Conservation (phyloP, 2,797 vertebrate species). For the Halcyon chelicuti region DNA sequence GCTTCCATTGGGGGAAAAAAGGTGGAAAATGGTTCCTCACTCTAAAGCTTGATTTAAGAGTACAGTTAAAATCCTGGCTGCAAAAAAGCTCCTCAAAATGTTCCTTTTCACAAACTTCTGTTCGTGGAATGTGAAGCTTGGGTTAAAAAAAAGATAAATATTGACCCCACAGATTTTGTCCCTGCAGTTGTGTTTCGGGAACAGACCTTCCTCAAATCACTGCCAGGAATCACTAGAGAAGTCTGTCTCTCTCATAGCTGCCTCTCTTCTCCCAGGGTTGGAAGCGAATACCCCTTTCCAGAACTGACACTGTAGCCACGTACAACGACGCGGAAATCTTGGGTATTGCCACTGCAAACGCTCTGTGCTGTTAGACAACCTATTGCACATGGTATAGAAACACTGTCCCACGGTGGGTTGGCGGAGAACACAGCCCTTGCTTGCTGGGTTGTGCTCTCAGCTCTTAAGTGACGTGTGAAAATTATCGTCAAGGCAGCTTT, state of each 20-base stretch:
- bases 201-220: background rate
- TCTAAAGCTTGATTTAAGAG: background rate
- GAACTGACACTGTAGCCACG: background rate
- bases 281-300: background rate
- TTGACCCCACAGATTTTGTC: background rate
- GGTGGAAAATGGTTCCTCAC: background rate
- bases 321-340: background rate
- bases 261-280: background rate
- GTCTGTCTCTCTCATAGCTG: background rate
- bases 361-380: background rate
- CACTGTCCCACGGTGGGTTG: background rate
- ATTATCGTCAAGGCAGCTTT: background rate
- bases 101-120: background rate
- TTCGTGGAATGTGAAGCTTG: background rate
- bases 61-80: background rate
- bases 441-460: background rate
- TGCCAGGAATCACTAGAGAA: background rate
- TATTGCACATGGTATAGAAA: background rate
- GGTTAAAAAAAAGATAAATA: background rate
- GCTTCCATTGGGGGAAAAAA: background rate
- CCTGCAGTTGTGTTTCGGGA: background rate
- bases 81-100: background rate
- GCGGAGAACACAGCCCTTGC: background rate
- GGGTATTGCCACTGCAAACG: background rate
- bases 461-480: background rate